Conservation (phyloP, 2,113 vertebrate genomes). For the Emydura subglobosa region DNA sequence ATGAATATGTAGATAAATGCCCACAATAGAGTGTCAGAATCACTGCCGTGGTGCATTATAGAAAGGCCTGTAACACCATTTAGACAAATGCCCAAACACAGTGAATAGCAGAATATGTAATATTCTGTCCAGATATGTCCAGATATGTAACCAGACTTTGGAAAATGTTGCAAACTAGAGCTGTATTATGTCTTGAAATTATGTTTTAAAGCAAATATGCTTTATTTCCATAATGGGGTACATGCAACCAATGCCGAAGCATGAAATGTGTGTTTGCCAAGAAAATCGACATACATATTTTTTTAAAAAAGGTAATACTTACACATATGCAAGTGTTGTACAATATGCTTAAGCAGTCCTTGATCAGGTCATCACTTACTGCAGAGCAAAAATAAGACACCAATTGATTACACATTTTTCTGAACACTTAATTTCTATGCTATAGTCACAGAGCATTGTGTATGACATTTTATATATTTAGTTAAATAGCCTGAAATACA, state of each 20-base stretch:
- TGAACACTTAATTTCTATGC: neutral
- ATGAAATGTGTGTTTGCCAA: neutral
- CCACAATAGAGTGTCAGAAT: neutral
- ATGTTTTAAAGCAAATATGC: neutral
- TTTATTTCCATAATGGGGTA: neutral
- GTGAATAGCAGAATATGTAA: neutral
- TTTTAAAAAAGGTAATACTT: slow-evolving; percentile 73
- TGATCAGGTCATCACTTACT: slow-evolving; percentile 96
- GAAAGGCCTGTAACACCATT: neutral
- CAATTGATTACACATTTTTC: neutral
- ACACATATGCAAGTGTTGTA: slow-evolving; percentile 98
- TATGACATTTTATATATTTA: fast-evolving
- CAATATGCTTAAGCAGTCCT: slow-evolving; percentile 95
- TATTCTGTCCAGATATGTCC: too few species aligned
- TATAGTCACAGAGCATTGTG: neutral
- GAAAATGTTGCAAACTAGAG: neutral
- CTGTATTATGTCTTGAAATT: neutral
- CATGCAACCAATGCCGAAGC: neutral
- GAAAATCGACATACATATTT: neutral
- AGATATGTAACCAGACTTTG: neutral
- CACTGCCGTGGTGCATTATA: neutral
- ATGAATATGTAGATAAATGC: neutral
- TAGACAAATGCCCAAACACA: neutral
- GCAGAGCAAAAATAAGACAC: slow-evolving; percentile 64
- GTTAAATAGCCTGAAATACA: neutral